phyloP scores from a whole-genome alignment of 2,113 vertebrate genomes.

The Leucopsar rothschildi region DNA sequence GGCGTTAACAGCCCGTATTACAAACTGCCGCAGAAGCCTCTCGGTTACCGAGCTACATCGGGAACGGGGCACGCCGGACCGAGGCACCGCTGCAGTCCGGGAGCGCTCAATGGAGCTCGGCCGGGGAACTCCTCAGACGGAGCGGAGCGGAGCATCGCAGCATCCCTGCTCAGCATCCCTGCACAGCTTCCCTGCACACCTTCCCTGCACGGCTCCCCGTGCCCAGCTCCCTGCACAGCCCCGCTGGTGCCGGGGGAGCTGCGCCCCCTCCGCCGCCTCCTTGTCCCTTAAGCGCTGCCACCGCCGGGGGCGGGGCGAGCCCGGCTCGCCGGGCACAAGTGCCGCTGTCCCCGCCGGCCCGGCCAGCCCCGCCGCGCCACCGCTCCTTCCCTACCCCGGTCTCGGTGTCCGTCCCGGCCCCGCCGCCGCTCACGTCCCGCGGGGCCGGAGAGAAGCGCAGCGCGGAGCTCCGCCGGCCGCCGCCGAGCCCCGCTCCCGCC shows the following conservation, averaged over 20 bases:
- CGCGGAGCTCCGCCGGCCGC: not conserved
- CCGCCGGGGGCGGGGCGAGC: not conserved
- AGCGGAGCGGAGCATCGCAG: not conserved
- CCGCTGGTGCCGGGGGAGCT: not conserved
- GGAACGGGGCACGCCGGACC: not conserved
- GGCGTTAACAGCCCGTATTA: not conserved
- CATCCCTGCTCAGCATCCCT: too few species aligned
- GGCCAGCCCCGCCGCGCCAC: not conserved
- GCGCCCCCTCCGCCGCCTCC: not conserved
- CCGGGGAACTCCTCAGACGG: accelerated
- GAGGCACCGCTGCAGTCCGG: accelerated
- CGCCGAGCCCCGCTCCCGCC: not conserved
- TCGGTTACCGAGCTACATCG: accelerated
- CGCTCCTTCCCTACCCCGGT: not conserved
- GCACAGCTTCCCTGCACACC: too few species aligned
- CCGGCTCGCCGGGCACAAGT: not conserved
- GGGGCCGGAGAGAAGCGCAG: not conserved
- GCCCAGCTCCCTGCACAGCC: not conserved
- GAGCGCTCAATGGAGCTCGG: not conserved
- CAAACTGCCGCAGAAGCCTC: not conserved
- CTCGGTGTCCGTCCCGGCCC: not conserved
- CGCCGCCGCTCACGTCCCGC: not conserved
- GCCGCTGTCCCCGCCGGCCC: not conserved
- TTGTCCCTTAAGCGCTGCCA: not conserved
- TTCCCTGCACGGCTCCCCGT: not conserved